Percentiles rank a stretch among this genome's conserved stretches.
phyloP scores from a whole-genome alignment of 1,140 invertebrate genomes.

The Trachymyrmex cornetzi region DNA sequence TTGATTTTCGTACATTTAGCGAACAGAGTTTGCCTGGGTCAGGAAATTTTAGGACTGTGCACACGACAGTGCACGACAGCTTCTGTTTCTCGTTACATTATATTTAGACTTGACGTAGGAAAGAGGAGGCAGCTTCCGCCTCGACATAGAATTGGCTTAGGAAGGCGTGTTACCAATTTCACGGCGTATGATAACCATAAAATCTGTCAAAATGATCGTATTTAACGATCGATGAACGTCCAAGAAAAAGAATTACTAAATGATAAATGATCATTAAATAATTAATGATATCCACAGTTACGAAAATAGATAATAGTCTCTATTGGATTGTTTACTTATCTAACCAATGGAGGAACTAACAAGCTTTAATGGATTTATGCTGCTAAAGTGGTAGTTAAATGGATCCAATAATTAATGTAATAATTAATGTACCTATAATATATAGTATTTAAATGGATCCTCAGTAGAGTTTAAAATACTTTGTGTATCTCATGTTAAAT shows the following conservation, averaged over 20 bases:
- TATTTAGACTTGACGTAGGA: conserved; percentile 76
- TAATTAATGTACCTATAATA: no score
- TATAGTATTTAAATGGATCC: background rate
- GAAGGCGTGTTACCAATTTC: conserved; percentile 30
- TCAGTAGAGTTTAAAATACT: background rate
- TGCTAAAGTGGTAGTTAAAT: background rate
- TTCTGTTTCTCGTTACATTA: conserved; percentile 61
- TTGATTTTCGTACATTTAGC: conserved; percentile 12
- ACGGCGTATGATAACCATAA: conserved; percentile 44
- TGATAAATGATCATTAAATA: conserved; percentile 16
- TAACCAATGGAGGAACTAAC: background rate
- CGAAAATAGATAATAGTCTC: background rate
- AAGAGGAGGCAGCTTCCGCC: conserved; percentile 30
- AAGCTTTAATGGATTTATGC: background rate
- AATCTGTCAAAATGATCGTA: conserved; percentile 27
- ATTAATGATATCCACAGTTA: conserved; percentile 9
- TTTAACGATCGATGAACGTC: conserved; percentile 23
- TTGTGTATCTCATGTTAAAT: background rate
- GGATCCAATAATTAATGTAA: background rate
- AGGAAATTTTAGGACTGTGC: conserved; percentile 37
- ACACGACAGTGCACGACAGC: background rate
- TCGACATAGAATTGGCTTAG: conserved; percentile 11
- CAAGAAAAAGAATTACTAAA: background rate
- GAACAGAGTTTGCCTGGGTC: conserved; percentile 41
- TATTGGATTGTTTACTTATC: background rate